Evolutionary conservation across 2,113 vertebrate species (phyloP).

Genomic region (Rhagologus leucostigma): DNA sequence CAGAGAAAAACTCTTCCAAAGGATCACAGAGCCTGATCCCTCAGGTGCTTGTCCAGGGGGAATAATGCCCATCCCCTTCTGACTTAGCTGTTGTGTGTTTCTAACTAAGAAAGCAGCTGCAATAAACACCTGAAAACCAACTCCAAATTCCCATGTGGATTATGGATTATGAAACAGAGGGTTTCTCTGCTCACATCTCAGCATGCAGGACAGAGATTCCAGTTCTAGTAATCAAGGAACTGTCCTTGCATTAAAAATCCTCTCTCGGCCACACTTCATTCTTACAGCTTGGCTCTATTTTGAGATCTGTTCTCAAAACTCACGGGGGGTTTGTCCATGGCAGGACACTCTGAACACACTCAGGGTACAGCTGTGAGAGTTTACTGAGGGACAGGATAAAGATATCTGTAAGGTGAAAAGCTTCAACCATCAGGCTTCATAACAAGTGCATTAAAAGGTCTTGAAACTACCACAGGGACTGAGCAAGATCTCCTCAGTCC

Average conservation of each 20-base stretch:
- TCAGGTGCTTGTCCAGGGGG: not conserved
- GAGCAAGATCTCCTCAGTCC: not conserved
- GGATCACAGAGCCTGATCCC: not conserved
- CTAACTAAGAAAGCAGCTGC: not conserved
- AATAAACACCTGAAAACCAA: not conserved
- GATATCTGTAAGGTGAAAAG: not conserved
- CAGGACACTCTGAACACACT: not conserved
- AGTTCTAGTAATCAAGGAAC: not conserved
- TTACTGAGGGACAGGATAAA: not conserved
- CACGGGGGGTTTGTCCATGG: rapidly evolving
- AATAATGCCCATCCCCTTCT: not conserved
- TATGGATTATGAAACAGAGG: not conserved
- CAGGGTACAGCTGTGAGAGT: not conserved
- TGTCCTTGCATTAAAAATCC: not conserved
- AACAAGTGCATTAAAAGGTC: not conserved
- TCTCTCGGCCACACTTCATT: not conserved
- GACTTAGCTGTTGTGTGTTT: not conserved
- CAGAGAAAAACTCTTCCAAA: not conserved
- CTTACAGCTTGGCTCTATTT: not conserved
- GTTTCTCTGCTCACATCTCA: not conserved
- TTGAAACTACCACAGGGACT: not conserved
- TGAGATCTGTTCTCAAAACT: not conserved
- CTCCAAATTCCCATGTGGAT: not conserved
- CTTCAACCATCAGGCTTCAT: not conserved
- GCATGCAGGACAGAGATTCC: not conserved